Evolutionary conservation across 2,888 invertebrate species (phyloP), one percentile per base, ranked within the genome.

Genomic region (Meghimatium bilineatum): DNA sequence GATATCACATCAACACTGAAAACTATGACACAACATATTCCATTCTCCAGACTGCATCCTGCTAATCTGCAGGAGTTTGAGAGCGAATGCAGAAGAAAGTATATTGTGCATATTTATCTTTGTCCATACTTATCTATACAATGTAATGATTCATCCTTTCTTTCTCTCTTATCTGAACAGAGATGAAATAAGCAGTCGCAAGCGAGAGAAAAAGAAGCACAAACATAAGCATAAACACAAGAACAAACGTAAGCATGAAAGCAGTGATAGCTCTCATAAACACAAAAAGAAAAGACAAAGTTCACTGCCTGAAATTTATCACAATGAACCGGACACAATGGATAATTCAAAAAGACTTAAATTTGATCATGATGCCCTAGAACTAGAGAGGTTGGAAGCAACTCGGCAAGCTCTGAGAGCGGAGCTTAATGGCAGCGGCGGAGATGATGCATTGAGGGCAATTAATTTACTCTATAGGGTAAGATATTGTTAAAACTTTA

Each of bases 231-330:
- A 89, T 79, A 90, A 90, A 76, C 90, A 91, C 81, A 91, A 92
- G 87, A 95, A 96, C 92, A 96, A 96, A 93, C 95, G 95, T 89
- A 95, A 95, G 87, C 95, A 94, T 89, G 95, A 95, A 91, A 86
- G 86, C 34, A 88, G 89, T 56, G 90, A 90, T 74, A 89, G 89
- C 60, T 89, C 89, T 36, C 88, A 90, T 78, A 91, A 90, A 85
- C 89, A 90, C 75, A 92, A 92, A 80, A 88, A 90, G 78, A 91
- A 92, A 85, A 91, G 91, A 80, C 90, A 90, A 74, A 82, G 69
- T 17, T 84, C 69, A 23, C 49, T 10, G 0, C 32, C 63, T 63
- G 74, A 71, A 80, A 83, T 44, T 36, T 77, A 85, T 29, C 36
- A 26, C 29, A 79, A 78, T 69, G 60, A 44, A 2, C 75, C 80